These are phyloP conservation scores for Luidia sarsii DNA, from an alignment of 53 echinoderm and acorn worm species.

Conservation along the genomic window DNA sequence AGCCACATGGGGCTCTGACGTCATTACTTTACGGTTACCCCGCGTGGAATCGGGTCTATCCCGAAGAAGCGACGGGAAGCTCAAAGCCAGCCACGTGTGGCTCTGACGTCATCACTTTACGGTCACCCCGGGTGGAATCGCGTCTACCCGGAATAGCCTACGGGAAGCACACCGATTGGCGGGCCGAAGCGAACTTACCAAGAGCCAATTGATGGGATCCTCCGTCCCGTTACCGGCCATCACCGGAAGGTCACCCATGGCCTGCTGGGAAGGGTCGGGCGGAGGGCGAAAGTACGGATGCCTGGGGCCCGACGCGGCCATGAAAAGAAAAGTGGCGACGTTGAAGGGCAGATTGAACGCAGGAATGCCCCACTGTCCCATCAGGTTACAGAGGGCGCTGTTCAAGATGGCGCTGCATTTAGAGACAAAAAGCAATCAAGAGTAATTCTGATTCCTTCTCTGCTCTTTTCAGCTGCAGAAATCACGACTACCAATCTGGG, in stretches of 20 bases:
- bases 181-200: too few relatives aligned
- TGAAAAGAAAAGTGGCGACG: constrained; percentile 58
- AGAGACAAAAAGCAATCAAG: background rate
- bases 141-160: too few relatives aligned
- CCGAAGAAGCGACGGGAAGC: too few relatives aligned
- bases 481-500: too few relatives aligned
- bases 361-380: constrained; percentile 62
- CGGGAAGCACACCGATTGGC: too few relatives aligned
- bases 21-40: too few relatives aligned
- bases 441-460: background rate
- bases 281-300: constrained; percentile 55
- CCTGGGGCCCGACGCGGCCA: constrained; percentile 44
- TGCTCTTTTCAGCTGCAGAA: too few relatives aligned
- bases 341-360: constrained; percentile 85
- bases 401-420: constrained; percentile 60
- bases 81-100: too few relatives aligned
- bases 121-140: too few relatives aligned
- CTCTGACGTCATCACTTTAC: too few relatives aligned
- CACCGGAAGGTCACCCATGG: background rate
- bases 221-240: background rate
- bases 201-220: constrained; percentile 62
- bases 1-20: too few relatives aligned
- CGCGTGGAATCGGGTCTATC: too few relatives aligned
- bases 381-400: constrained; percentile 66
- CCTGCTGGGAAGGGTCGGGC: background rate